Base-by-base conservation (phyloP, 2,113 vertebrate species). In the Spermophilus dauricus region DNA sequence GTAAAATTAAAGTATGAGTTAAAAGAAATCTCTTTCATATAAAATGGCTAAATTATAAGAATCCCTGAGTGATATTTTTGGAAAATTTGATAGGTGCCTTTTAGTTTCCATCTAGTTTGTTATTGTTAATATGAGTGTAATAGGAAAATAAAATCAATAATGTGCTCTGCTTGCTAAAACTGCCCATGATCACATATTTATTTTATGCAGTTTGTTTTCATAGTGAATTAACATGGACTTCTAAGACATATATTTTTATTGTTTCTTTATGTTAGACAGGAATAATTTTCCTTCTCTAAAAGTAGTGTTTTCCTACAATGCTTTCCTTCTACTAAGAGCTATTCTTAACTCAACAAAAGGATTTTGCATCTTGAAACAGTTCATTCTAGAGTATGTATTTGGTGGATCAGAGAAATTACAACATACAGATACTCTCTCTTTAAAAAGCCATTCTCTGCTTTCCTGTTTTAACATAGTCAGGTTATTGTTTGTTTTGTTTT, bases 21-120 rank as follows among this genome's bases (percentile, higher is more conserved):
- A 73, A 67, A 80, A 78, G 42, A 56, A 1, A 93, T 4, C 0
- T 73, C 4, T 7, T 48, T 2, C 2, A 2, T 80, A 13, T 0
- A 42, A 91, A 18, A 12, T 93, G 80, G 91, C 87, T 95, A 63
- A 96, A 95, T 34, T 65, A n/a, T 45, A 39, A 58, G 86, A 85
- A 8, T 18, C 16, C 28, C 8, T 90, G 51, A 77, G 85, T 11
- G 10, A 94, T 69, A 63, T 86, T 81, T n/a, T 93, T 81, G 53
- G 34, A 95, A 96, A 56, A 83, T 1, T 70, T 97, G 6, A 67
- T 10, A 9, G 30, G 24, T 56, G 3, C 11, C 2, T 88, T 97
- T 97, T 91, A 18, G 26, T 89, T 65, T 18, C 69, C 42, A 58
- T 0, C 7, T 61, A 63, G 56, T 96, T 96, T 77, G 56, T 86